Base-by-base conservation (phyloP, 1,140 invertebrate genomes). In the Stegodyphus mimosarum region DNA sequence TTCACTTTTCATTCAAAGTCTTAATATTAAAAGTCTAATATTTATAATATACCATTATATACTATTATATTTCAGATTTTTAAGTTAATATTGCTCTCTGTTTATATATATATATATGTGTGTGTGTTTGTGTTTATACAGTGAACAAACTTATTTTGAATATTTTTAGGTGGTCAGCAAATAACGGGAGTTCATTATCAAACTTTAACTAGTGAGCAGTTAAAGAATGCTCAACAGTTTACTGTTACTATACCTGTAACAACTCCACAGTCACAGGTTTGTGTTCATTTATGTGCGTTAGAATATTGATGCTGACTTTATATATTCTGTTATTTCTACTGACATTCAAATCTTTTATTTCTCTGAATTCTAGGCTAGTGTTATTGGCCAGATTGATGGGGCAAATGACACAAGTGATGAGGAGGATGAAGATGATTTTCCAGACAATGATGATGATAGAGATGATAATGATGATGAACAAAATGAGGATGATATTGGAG, bases 401-500 rank as follows among this genome's bases (percentile, higher is more conserved):
- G 71, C 88, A 49, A 87, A 89, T 79, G 91, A 91, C 79, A 89
- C 90, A 11, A 86, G 83, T 86, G 87, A 87, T 87, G 87, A 87
- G 60, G 87, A 87, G 3, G 86, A 87, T 49, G 86, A 87, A 33
- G 86, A 84, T 53, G 81, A 83, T 51, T 77, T 79, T 48, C 67
- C 69, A 64, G 78, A 87, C 60, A 77, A 87, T 87, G 90, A 91
- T 87, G 90, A 92, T 87, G 89, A 91, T 86, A 84, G 90, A 79
- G 90, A 92, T 89, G 90, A 92, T 84, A 85, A 90, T 77, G 89
- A 95, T 88, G 94, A 95, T 74, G 94, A 95, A 87, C 93, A 95
- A 86, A 94, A 95, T 87, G 94, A 96, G 89, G 91, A 93, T 84
- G 92, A 92, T 90, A 91, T 87, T n/a, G 76, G 88, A 10, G 87